Conservation (phyloP, 2,113 vertebrate genomes). For the Taxidea taxus region DNA sequence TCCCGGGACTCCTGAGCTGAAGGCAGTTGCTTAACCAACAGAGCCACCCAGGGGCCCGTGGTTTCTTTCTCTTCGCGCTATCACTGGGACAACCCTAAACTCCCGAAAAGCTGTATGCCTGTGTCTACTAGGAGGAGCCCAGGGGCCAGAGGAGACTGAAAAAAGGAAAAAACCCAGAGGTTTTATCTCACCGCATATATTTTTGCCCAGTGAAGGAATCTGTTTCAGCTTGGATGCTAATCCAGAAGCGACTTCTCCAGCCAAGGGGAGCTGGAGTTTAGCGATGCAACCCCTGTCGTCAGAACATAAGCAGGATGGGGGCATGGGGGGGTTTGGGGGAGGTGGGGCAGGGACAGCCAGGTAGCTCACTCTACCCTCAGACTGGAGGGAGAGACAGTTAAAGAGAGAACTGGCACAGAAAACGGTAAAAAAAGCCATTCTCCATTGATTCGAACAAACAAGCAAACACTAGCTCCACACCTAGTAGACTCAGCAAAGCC, state of each 20-base stretch:
- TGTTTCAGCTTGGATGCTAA: not conserved
- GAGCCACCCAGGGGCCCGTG: no score
- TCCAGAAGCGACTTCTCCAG: not conserved
- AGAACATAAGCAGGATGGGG: not conserved
- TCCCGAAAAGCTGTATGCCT: no score
- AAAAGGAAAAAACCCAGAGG: not conserved
- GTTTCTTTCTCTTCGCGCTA: not conserved
- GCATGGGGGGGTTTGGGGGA: fast-evolving
- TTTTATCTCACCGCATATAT: not conserved
- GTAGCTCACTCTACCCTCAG: not conserved
- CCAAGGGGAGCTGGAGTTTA: not conserved
- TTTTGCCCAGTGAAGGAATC: not conserved
- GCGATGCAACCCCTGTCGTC: not conserved
- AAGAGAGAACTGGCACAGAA: not conserved
- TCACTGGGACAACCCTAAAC: not conserved
- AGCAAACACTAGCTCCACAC: not conserved
- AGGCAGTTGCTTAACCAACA: no score
- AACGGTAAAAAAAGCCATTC: not conserved
- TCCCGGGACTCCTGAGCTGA: no score
- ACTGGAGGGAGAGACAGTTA: not conserved
- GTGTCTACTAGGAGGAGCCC: not conserved
- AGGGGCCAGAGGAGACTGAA: not conserved
- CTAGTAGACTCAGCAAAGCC: not conserved
- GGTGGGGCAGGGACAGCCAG: no score
- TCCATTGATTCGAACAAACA: not conserved